A percentile compares a stretch with the other conserved stretches of the same genome.
Conservation (phyloP, 2,797 vertebrate genomes). For the Gila robusta region DNA sequence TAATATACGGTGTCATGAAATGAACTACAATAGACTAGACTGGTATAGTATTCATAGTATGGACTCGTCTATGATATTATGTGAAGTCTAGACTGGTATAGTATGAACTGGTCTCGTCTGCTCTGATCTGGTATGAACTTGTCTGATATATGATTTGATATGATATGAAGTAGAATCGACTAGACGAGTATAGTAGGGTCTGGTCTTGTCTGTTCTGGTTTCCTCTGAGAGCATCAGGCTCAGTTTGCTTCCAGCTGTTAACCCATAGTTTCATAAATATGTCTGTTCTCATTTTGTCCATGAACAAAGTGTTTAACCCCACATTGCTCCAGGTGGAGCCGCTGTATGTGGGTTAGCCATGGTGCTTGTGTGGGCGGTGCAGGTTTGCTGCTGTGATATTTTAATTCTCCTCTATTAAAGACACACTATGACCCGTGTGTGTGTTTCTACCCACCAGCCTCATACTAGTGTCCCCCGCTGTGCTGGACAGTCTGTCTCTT, state of each 20-base stretch:
- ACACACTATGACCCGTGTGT: neutral
- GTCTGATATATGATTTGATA: neutral
- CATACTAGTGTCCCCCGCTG: slow-evolving; percentile 30
- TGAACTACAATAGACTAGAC: neutral
- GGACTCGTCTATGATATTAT: neutral
- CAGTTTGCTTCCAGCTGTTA: neutral
- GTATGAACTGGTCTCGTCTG: neutral
- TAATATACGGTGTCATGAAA: too few species aligned
- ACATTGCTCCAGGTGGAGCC: neutral
- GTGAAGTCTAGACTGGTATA: too few species aligned
- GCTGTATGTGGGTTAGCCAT: neutral
- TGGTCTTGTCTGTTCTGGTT: neutral
- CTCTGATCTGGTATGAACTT: neutral
- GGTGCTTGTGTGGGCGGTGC: neutral
- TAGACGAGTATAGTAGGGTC: neutral
- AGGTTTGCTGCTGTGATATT: slow-evolving; percentile 19
- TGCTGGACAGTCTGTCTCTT: slow-evolving; percentile 36
- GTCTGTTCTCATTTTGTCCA: slow-evolving; percentile 3
- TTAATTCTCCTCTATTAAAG: slow-evolving; percentile 5
- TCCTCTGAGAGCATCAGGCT: neutral
- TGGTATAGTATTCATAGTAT: neutral
- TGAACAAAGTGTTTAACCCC: slow-evolving; percentile 7
- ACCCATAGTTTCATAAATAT: slow-evolving; percentile 18
- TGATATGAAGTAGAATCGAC: neutral
- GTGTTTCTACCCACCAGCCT: slow-evolving; percentile 46